Percentiles rank a stretch among this genome's conserved stretches.
Evolutionary conservation across 2,797 vertebrate species (phyloP).

Genomic region (Merluccius polli): DNA sequence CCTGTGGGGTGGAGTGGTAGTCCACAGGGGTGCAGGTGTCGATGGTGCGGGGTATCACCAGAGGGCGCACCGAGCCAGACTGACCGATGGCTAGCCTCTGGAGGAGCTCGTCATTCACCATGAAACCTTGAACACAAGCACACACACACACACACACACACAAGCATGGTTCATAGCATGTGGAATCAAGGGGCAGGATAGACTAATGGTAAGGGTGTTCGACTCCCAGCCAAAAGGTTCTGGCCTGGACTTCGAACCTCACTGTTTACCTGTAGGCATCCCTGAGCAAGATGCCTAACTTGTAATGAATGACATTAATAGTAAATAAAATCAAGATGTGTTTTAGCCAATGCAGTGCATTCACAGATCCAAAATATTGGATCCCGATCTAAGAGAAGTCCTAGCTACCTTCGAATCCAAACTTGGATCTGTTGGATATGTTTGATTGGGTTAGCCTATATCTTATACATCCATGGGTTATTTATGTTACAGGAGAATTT

Average conservation of each 20-base stretch:
- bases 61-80: conserved; percentile 36
- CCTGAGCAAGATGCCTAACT: background rate
- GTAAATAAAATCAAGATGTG: too few relatives aligned
- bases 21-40: conserved; percentile 53
- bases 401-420: too few relatives aligned
- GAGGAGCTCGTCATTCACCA: conserved; percentile 81
- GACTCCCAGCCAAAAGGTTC: background rate
- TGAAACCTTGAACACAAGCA: conserved; percentile 39
- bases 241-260: background rate
- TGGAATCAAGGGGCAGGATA: background rate
- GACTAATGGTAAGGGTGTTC: background rate
- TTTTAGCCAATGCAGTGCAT: too few relatives aligned
- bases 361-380: too few relatives aligned
- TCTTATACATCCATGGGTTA: too few relatives aligned
- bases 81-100: conserved; percentile 70
- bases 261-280: background rate
- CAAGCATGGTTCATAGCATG: background rate
- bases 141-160: background rate
- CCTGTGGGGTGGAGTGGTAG: conserved; percentile 64
- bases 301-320: background rate
- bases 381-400: too few relatives aligned
- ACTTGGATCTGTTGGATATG: too few relatives aligned
- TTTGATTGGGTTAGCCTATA: too few relatives aligned
- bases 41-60: conserved; percentile 50
- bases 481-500: too few relatives aligned